A percentile compares a stretch with the other conserved stretches of the same genome.
These are phyloP conservation scores for Chionoecetes opilio DNA, from an alignment of 1,140 invertebrate genomes.

Conservation along the genomic window DNA sequence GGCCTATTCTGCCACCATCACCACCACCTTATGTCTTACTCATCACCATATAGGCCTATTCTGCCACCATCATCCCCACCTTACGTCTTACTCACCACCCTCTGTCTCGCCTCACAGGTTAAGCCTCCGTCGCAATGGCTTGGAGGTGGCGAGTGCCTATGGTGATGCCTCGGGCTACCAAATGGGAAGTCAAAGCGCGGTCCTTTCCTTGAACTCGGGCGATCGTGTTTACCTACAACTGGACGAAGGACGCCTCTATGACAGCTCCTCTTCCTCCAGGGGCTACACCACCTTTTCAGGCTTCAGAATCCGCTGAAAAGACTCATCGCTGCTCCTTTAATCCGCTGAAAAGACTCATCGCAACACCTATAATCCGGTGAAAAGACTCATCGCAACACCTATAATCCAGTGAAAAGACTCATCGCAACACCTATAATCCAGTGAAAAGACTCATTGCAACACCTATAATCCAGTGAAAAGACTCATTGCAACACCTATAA, in stretches of 20 bases:
- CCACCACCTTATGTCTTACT: background rate
- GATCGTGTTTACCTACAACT: conserved; percentile 80
- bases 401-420: background rate
- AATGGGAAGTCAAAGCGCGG: conserved; percentile 79
- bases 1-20: no score
- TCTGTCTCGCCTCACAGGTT: conserved; percentile 30
- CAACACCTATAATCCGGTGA: background rate
- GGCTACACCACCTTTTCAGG: conserved; percentile 81
- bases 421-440: no score
- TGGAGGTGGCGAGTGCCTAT: conserved; percentile 80
- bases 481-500: background rate
- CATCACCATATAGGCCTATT: no score
- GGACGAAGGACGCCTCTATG: conserved; percentile 80
- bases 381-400: background rate
- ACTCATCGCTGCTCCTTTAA: background rate
- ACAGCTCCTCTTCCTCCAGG: conserved; percentile 70
- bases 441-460: no score
- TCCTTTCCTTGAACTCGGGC: conserved; percentile 73
- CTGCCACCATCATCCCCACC: background rate
- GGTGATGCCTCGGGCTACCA: conserved; percentile 81
- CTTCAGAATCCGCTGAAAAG: conserved; percentile 78
- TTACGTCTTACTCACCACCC: no score
- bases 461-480: no score
- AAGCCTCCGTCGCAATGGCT: conserved; percentile 77
- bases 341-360: background rate